These are phyloP conservation scores for Aradophagus sp. DNA, from an alignment of 1,140 invertebrate species.

Conservation along the genomic window DNA sequence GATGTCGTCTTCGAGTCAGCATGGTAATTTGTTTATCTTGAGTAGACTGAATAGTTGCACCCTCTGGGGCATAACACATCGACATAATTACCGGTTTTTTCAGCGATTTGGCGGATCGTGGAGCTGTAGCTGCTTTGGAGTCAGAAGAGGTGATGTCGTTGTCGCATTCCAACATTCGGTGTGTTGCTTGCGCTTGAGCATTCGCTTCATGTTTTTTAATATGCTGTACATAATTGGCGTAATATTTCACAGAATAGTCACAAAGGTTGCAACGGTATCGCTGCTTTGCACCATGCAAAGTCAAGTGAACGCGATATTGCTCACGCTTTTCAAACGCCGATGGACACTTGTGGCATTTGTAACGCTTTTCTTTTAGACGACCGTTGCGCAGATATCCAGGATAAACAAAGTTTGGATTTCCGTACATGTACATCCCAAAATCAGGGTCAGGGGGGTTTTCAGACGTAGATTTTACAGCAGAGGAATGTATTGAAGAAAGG, in stretches of 20 bases:
- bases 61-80: conserved; percentile 57
- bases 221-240: conserved; percentile 88
- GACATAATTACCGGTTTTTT: conserved; percentile 66
- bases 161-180: conserved; percentile 72
- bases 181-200: conserved; percentile 79
- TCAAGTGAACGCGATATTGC: conserved; percentile 88
- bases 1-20: conserved; percentile 73
- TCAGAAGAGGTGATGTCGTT: conserved; percentile 58
- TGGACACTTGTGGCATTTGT: conserved; percentile 90
- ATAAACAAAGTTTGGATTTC: conserved; percentile 85
- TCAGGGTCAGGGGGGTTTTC: conserved; percentile 78
- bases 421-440: conserved; percentile 80
- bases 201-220: conserved; percentile 84
- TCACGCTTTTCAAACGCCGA: conserved; percentile 90
- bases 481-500: not conserved
- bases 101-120: conserved; percentile 72
- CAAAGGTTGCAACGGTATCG: conserved; percentile 89
- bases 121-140: not conserved
- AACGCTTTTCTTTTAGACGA: conserved; percentile 83
- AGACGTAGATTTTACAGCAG: conserved; percentile 62
- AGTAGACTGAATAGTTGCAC: conserved; percentile 28
- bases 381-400: conserved; percentile 85
- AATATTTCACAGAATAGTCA: conserved; percentile 92
- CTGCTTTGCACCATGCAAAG: conserved; percentile 88
- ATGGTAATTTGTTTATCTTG: conserved; percentile 71